Evolutionary conservation across 2,113 vertebrate genomes (phyloP), one percentile per base, ranked within the genome.

Genomic region (Chrysochloris asiatica): DNA sequence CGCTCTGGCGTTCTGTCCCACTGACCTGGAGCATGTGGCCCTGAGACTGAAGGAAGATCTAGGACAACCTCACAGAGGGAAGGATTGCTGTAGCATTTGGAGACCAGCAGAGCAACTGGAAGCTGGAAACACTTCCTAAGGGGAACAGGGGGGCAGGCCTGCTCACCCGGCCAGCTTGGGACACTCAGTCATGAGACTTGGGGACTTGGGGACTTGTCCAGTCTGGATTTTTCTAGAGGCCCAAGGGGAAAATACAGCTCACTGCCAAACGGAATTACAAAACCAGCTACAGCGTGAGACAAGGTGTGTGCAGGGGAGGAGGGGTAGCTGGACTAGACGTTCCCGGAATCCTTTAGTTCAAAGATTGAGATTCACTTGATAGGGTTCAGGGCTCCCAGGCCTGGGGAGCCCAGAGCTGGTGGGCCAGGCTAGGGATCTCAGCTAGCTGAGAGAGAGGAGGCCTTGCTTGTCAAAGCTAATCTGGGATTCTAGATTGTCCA

Each of bases 1-100:
- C 73, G 86, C n/a, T 24, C 89, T 59, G 80, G 89, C 4, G 21
- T 48, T 48, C 80, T 83, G 72, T 56, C 91, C 88, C 79, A 86
- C 65, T 91, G 76, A 86, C 94, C 87, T 6, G 3, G 1, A 90
- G 80, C 67, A 81, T 28, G 0, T 38, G 48, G 38, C 61, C 54
- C 78, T 8, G 45, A 8, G 1, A 72, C 77, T 43, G 50, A 4
- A 43, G 38, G 50, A 56, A 19, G 65, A 86, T 38, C 61, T 78
- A 82, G 81, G 86, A 36, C 21, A 7, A 38, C 30, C 38, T 33
- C 28, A 80, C 90, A 54, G 84, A 81, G 56, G 86, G 90, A 65
- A 36, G 54, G 63, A 82, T 47, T 17, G 9, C 26, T 0, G 38
- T 19, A n/a, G 89, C 22, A 12, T 17, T 6, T 11, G 47, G 47